Percentiles rank a stretch among this genome's conserved stretches.
Conservation (phyloP, 2,113 vertebrate genomes). For the Lophotis ruficrista region DNA sequence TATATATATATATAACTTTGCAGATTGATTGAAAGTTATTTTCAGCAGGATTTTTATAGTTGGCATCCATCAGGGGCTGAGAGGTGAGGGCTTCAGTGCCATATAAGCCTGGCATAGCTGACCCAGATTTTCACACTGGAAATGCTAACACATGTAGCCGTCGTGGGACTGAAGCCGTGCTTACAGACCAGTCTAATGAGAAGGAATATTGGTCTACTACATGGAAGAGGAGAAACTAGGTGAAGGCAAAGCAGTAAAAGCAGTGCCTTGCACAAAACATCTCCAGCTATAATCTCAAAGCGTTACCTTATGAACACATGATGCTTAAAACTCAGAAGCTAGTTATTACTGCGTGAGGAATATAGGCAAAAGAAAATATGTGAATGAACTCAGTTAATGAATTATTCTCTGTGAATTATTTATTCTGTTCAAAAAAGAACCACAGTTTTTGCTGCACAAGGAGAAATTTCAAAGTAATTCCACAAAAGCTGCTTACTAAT, state of each 20-base stretch:
- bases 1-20: neutral
- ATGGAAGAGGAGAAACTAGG: neutral
- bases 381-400: neutral
- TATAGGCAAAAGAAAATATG: neutral
- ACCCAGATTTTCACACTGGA: neutral
- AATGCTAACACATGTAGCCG: neutral
- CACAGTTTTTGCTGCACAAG: neutral
- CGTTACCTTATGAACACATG: neutral
- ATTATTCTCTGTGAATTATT: neutral
- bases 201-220: neutral
- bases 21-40: neutral
- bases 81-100: neutral
- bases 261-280: neutral
- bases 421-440: neutral
- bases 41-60: neutral
- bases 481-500: neutral
- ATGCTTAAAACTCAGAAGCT: neutral
- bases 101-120: accelerated
- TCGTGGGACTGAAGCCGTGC: neutral
- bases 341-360: neutral
- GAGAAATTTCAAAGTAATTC: neutral
- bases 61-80: neutral
- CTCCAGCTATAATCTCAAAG: neutral
- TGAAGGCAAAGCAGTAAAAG: neutral
- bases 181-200: neutral